These are phyloP conservation scores for Molorchus minor DNA, from an alignment of 2,888 invertebrate genomes.

Conservation along the genomic window DNA sequence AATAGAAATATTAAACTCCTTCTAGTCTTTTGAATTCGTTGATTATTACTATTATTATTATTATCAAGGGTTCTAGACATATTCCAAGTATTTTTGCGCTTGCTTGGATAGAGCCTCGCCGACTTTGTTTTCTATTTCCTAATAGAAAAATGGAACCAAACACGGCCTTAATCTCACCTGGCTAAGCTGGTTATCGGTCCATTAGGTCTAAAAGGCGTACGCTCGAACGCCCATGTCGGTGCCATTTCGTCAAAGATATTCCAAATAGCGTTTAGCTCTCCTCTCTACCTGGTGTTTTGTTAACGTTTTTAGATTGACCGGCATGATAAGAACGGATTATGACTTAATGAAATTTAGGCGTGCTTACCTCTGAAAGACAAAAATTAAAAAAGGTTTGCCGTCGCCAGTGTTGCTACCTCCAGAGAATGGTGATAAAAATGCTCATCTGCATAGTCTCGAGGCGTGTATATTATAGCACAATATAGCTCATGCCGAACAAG, in stretches of 20 bases:
- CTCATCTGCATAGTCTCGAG: no score
- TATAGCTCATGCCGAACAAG: no score
- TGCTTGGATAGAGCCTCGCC: neutral
- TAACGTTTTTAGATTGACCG: constrained; percentile 38
- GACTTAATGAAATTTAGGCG: constrained; percentile 42
- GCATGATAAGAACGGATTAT: constrained; percentile 43
- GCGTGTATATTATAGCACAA: no score
- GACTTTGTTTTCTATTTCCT: constrained; percentile 5
- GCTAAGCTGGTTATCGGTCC: constrained; percentile 54
- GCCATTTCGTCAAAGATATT: constrained; percentile 53
- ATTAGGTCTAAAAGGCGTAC: constrained; percentile 57
- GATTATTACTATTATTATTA: no score
- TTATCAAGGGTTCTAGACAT: no score
- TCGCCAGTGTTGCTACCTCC: neutral
- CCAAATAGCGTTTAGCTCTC: constrained; percentile 32
- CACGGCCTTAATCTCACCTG: constrained; percentile 36
- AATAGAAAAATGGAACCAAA: constrained; percentile 10
- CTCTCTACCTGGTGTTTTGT: constrained; percentile 39
- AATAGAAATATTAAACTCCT: no score
- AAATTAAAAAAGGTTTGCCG: constrained; percentile 46
- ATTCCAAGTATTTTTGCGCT: no score
- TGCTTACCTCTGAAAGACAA: constrained; percentile 36
- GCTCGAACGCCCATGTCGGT: constrained; percentile 61
- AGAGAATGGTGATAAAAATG: no score
- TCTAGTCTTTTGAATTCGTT: no score